Evolutionary conservation across 2,888 invertebrate genomes (phyloP), one percentile per base, ranked within the genome.

Genomic region (Dicranocentrus wangi): DNA sequence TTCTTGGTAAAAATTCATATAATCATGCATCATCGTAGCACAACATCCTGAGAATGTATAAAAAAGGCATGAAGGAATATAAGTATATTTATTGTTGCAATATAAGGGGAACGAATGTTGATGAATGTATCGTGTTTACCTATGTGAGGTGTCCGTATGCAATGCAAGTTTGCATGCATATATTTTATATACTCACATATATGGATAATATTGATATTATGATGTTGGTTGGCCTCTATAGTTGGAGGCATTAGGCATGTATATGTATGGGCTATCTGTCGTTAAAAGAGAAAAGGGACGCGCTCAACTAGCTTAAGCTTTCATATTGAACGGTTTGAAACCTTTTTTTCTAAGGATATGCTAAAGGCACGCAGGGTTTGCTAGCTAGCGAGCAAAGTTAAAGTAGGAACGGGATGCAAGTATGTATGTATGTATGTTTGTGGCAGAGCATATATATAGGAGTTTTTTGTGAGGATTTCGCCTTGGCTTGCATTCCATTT

Each of bases 201-300:
- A n/a, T n/a, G n/a, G n/a, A n/a, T n/a, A n/a, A n/a, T n/a, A n/a
- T n/a, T n/a, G n/a, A n/a, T n/a, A n/a, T n/a, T n/a, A n/a, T n/a
- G n/a, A n/a, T n/a, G n/a, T n/a, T n/a, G n/a, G n/a, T n/a, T n/a
- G n/a, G n/a, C n/a, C n/a, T n/a, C n/a, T n/a, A n/a, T n/a, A n/a
- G n/a, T n/a, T n/a, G n/a, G n/a, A n/a, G n/a, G n/a, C n/a, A n/a
- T 51, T 17, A 1, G 69, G 17, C 17, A 13, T 47, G 42, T 28
- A 25, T 68, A 32, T 68, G 23, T 53, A 58, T 42, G 58, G 19
- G 19, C 58, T 58, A 13, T 19, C 58, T 43, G 27, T 43, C 60
- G 58, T 58, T 71, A 32, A 71, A 58, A 42, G 65, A 70, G 42
- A 71, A 71, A 43, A 28, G 60, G n/a, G 71, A 71, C 71, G 63